Evolutionary conservation across 2,797 vertebrate species (phyloP).

Genomic region (Microctenopoma lineatum): DNA sequence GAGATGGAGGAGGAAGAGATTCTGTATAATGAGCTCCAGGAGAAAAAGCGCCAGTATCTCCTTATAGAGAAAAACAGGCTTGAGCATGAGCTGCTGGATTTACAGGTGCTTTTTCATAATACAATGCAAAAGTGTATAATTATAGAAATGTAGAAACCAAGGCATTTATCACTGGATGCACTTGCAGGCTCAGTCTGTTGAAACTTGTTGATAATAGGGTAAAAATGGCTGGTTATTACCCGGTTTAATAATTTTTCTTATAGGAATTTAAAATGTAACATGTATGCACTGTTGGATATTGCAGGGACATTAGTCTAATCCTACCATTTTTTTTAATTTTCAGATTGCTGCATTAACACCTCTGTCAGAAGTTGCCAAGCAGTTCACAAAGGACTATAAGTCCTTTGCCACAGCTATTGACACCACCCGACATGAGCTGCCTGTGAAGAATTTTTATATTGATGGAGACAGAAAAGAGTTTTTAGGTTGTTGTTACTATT

Average conservation of each 20-base stretch:
- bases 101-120: constrained; percentile 78
- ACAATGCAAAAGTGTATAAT: too few relatives aligned
- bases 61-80: constrained; percentile 76
- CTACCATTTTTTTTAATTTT: background rate
- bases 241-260: background rate
- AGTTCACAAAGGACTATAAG: constrained; percentile 86
- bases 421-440: constrained; percentile 86
- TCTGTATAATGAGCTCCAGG: constrained; percentile 68
- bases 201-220: too few relatives aligned
- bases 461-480: constrained; percentile 78
- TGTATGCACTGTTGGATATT: background rate
- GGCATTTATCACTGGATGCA: background rate
- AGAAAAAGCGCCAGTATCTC: constrained; percentile 77
- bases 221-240: background rate
- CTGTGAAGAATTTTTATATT: constrained; percentile 85
- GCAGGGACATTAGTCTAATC: background rate
- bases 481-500: constrained; percentile 79
- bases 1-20: constrained; percentile 80
- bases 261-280: background rate
- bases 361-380: constrained; percentile 64
- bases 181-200: background rate
- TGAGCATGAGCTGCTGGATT: constrained; percentile 76
- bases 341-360: constrained; percentile 85
- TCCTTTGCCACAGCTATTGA: constrained; percentile 87
- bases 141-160: background rate